Evolutionary conservation across 2,797 vertebrate species (phyloP).

Genomic region (Parauchenoglanis punctatus): DNA sequence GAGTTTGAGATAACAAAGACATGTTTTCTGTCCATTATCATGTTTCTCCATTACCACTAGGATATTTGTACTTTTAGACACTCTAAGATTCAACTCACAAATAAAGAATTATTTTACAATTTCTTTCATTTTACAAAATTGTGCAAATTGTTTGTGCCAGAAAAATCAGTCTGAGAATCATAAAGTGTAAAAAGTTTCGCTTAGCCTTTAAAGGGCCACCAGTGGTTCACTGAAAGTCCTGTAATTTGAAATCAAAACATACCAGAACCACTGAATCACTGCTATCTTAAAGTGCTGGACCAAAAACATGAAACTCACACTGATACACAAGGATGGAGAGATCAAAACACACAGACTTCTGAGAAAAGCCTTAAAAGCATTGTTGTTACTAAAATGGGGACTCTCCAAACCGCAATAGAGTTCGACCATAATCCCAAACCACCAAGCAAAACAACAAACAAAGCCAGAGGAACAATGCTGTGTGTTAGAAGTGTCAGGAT

Average conservation of each 20-base stretch:
- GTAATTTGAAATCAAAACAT: background rate
- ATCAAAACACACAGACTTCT: background rate
- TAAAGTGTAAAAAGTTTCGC: background rate
- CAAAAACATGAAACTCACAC: background rate
- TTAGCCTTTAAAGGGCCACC: background rate
- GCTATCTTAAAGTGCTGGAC: background rate
- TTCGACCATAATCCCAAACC: background rate
- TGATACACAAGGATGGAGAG: background rate
- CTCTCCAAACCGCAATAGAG: background rate
- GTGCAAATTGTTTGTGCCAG: background rate
- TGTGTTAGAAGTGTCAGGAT: background rate
- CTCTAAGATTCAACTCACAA: background rate
- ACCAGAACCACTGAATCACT: background rate
- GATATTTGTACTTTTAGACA: background rate
- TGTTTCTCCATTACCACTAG: background rate
- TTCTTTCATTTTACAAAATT: background rate
- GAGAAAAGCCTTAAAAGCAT: constrained; percentile 1
- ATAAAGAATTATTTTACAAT: background rate
- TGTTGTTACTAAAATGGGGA: background rate
- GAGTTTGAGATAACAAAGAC: background rate
- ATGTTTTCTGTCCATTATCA: background rate
- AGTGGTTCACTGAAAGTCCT: background rate
- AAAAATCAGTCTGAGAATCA: too few relatives aligned
- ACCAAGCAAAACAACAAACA: background rate
- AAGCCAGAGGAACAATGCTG: background rate